Evolutionary conservation across 2,888 invertebrate genomes (phyloP), one percentile per base, ranked within the genome.

Genomic region (Ophraella communa): DNA sequence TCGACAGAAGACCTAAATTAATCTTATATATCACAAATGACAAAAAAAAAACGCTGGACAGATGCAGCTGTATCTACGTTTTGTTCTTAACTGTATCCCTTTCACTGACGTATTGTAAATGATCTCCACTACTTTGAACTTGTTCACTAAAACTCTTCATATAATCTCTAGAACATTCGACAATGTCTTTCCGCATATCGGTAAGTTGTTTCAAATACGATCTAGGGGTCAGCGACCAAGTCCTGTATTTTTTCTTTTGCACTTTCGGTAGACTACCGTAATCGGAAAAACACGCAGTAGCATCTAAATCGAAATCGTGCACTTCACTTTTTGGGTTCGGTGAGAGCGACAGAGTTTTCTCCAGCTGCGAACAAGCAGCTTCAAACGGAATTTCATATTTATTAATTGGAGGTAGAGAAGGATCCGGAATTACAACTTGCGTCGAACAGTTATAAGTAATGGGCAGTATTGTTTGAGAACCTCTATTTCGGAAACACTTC

Each of bases 131-230:
- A 24, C n/a, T 47, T 47, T 47, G 27, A 30, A 20, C 39, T 20
- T 30, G 27, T 20, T 33, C 33, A 18, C 30, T 21, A 35, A 23
- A 44, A 51, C 53, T 54, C 76, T 79, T 75, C 77, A 67, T 76
- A 74, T 71, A 82, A 45, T 85, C 84, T 68, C 83, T 82, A 51
- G 85, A 83, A n/a, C 81, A 81, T 74, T 84, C 84, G 0, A 88
- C 83, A 17, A 86, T 83, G 71, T 87, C 84, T 73, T 83, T 83
- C 70, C 88, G 81, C 78, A 87, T 79, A 59, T 83, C 81, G 10
- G 87, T 85, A 66, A 88, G 81, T 77, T 88, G 86, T 70, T 84
- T 84, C 62, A 88, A 77, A 79, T 87, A 88, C 65, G 85, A 84
- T 59, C 85, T 87, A 1, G 88, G 88, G 35, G 75, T 74, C 4